Base-by-base conservation (phyloP, 64 coral and sea anemone genomes). In the Stichodactyla helianthus region DNA sequence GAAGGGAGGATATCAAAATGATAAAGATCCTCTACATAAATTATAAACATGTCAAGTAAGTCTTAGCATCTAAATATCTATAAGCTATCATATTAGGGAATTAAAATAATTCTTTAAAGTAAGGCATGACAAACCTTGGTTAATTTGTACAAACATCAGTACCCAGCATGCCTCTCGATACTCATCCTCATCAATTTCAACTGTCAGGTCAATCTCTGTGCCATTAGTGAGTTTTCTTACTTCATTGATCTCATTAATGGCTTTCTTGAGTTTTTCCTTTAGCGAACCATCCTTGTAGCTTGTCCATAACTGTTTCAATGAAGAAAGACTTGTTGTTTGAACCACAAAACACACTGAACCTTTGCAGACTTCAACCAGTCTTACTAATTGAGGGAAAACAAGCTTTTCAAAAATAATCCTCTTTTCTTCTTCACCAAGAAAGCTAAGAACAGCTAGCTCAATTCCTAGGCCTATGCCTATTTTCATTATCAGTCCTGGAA, bases 231-330 rank as follows among this genome's bases (percentile, higher is more conserved):
- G 11, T 79, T 79, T 52, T 79, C 77, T 79, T 14, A 79, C 77
- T 79, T 79, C 77, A 5, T 79, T 25, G 18, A 52, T 79, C 27
- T 79, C 77, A 79, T 79, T 79, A 14, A 79, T 31, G 50, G 13
- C 77, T 44, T 79, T 79, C 50, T 52, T 50, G 77, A 79, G 4
- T 31, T 79, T 79, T 25, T 79, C 13, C 50, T 28, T 14, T 14
- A 79, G 26, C 14, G 35, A 79, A 2, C 77, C 77, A 11, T 79
- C 77, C 77, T 50, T 79, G 50, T 79, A 79, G 77, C 77, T 79
- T 17, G 0, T 50, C 77, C 77, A 79, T 19, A 79, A 6, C 17
- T 79, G 27, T 51, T 52, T 44, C 50, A 79, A 79, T 14, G 77
- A 31, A 28, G 77, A 50, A 6, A 79, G 50, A 17, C 77, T 79